Evolutionary conservation across 2,113 vertebrate species (phyloP).

Genomic region (Cryptotis parvus): DNA sequence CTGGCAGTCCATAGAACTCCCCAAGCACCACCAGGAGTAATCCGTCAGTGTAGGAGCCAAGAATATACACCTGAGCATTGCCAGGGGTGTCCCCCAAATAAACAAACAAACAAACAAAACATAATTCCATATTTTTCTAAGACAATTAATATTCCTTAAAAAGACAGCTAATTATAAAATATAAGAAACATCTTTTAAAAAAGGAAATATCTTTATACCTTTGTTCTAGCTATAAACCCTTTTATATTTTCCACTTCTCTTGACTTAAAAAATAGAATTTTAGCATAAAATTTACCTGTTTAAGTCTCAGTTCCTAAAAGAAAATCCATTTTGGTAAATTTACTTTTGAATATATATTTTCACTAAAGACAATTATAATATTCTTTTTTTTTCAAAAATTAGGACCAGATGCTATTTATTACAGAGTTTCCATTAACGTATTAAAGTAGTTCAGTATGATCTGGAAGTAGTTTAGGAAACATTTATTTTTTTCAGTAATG

Average conservation of each 20-base stretch:
- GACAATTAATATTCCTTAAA: background rate
- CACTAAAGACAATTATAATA: conserved; percentile 2
- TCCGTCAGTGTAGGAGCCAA: too few species aligned
- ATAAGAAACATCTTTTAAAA: conserved; percentile 18
- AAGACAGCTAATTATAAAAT: background rate
- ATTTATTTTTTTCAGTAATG: background rate
- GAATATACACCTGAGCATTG: too few species aligned
- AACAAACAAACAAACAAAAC: background rate
- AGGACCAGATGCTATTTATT: conserved; percentile 13
- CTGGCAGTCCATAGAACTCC: too few species aligned
- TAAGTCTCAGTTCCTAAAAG: background rate
- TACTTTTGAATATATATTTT: conserved; percentile 26
- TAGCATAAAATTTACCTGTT: background rate
- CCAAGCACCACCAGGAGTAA: too few species aligned
- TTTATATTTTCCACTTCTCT: background rate
- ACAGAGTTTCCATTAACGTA: background rate
- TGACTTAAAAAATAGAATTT: conserved; percentile 12
- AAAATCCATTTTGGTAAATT: conserved; percentile 41
- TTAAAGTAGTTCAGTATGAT: background rate
- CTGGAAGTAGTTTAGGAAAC: background rate
- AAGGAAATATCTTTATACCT: conserved; percentile 1
- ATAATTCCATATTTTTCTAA: background rate
- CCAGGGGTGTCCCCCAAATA: too few species aligned
- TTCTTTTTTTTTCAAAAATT: conserved; percentile 36
- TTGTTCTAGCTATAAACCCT: background rate